phyloP scores from a whole-genome alignment of 64 coral and sea anemone genomes.

The Montipora efflorescens region DNA sequence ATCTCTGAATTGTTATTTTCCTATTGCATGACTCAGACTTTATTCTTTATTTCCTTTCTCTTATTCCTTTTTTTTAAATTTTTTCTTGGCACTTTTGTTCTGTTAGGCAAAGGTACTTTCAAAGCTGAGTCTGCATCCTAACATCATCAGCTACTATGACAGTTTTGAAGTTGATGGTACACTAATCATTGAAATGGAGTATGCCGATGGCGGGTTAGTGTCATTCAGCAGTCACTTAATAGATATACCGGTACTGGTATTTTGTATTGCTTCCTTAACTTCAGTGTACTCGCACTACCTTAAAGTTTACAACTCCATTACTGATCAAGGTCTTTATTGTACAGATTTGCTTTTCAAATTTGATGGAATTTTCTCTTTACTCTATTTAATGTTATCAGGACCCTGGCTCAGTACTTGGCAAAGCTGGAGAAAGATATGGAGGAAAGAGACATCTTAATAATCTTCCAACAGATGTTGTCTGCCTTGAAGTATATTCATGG shows the following conservation, averaged over 20 bases:
- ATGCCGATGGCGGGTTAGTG: conserved; percentile 96
- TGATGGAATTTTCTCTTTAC: too few species aligned
- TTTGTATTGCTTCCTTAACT: not conserved
- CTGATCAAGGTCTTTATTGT: too few species aligned
- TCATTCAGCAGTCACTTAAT: not conserved
- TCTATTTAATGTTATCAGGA: conserved; percentile 34
- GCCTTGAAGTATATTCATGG: conserved; percentile 95
- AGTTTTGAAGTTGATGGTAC: conserved; percentile 99
- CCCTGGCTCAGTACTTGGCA: conserved; percentile 88
- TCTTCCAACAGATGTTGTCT: conserved; percentile 95
- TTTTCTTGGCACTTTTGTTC: too few species aligned
- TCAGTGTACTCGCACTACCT: not conserved
- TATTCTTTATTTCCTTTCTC: too few species aligned
- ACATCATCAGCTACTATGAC: conserved; percentile 99
- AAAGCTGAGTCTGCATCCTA: conserved; percentile 94
- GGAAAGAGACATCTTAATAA: conserved; percentile 90
- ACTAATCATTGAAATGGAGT: conserved; percentile 99
- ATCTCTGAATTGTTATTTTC: too few species aligned
- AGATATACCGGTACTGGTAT: not conserved
- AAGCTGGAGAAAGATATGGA: conserved; percentile 97
- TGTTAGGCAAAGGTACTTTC: conserved; percentile 91
- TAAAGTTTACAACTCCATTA: too few species aligned
- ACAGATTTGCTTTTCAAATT: too few species aligned
- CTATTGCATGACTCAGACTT: too few species aligned
- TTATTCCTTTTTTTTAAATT: too few species aligned